phyloP scores from a whole-genome alignment of 2,113 vertebrate genomes.

The Danionella cerebrum region DNA sequence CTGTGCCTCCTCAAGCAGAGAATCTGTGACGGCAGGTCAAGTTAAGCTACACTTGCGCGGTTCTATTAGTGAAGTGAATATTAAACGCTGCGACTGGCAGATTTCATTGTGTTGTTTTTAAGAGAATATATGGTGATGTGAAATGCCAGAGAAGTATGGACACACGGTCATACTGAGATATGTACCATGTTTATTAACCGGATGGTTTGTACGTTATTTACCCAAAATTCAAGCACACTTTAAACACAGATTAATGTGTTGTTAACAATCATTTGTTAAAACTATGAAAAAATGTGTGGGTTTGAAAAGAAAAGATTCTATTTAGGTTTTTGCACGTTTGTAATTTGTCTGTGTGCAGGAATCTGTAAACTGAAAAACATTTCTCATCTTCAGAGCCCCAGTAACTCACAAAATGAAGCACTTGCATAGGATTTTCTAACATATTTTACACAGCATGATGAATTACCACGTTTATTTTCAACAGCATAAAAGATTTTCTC shows the following conservation, averaged over 20 bases:
- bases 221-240: too few relatives aligned
- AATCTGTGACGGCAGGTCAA: slow-evolving; percentile 4
- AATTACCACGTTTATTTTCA: slow-evolving; percentile 3
- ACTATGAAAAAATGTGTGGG: background rate
- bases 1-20: background rate
- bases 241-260: background rate
- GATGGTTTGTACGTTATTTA: too few relatives aligned
- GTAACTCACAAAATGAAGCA: background rate
- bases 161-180: background rate
- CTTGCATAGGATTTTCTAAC: slow-evolving; percentile 9
- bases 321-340: too few relatives aligned
- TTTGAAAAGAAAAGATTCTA: background rate
- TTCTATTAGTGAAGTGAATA: slow-evolving; percentile 4
- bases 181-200: background rate
- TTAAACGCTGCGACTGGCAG: background rate
- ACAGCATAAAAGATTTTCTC: background rate
- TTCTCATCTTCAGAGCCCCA: slow-evolving; percentile 6
- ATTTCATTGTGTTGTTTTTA: background rate
- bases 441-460: slow-evolving; percentile 2
- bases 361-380: background rate
- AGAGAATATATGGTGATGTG: background rate
- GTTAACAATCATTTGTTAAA: background rate
- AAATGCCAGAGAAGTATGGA: background rate
- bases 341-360: background rate
- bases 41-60: slow-evolving; percentile 1